Base-by-base conservation (phyloP, 1,140 invertebrate genomes). In the Limonius californicus region DNA sequence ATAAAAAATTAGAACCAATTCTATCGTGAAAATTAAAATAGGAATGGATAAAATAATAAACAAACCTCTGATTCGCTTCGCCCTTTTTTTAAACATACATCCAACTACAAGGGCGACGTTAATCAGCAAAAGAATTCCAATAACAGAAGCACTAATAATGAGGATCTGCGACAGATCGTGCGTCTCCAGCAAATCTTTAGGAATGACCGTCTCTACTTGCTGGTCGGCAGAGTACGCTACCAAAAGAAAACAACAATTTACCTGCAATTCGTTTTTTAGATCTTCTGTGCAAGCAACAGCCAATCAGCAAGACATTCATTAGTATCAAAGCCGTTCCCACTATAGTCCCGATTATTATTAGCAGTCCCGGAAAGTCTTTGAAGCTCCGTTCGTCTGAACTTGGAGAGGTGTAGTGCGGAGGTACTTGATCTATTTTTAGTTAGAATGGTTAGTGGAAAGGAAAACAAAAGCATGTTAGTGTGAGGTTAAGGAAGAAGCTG, bases 231-330 rank as follows among this genome's bases (percentile, higher is more conserved):
- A 76, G 78, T 81, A 79, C 73, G 75, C 72, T 82, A 81, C 81
- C 75, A 79, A 71, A 77, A 68, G 75, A 73, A 74, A 76, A 72
- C 66, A 76, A 69, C 70, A 63, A 76, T 78, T 75, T 76, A 78
- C 84, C 88, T 88, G 82, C 79, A n/a, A 85, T 78, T 72, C 87
- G 81, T 76, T 89, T 89, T 74, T 87, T 87, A 59, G 86, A 82
- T 80, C 84, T 83, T 74, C 88, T 83, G 72, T 90, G 85, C 59
- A 95, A 85, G 79, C 92, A 95, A 79, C 91, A 94, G 57, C 91
- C 88, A 64, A 95, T 90, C 74, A 95, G 82, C 61, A 92, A 84
- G 70, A 94, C 85, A 79, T 94, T 94, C 71, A 94, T 82, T 20
- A 89, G 76, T 20, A 91, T 83, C 54, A 91, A 80, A 35, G 85